A percentile compares a stretch with the other conserved stretches of the same genome.
Conservation (phyloP, 2,888 invertebrate species). For the Coelogynopora nodosa region DNA sequence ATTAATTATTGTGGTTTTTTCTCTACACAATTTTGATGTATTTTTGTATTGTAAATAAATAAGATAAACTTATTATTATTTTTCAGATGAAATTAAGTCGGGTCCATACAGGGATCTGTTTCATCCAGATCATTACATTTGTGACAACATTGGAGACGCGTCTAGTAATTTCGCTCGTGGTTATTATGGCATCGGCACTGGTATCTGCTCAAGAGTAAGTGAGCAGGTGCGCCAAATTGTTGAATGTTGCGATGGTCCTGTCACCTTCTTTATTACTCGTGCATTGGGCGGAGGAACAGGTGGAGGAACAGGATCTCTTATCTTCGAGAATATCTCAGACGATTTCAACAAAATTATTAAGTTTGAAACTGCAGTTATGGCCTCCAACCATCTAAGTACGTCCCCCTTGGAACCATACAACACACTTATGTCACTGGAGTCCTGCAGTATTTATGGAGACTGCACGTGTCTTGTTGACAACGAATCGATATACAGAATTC, state of each 20-base stretch:
- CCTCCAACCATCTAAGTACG: not conserved
- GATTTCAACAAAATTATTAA: not conserved
- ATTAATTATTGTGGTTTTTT: too few species aligned
- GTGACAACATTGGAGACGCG: conserved; percentile 16
- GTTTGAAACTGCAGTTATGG: not conserved
- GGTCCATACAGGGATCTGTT: conserved; percentile 19
- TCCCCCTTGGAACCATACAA: conserved; percentile 32
- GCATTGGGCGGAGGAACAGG: conserved; percentile 32
- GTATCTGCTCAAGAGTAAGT: not conserved
- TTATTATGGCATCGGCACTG: not conserved
- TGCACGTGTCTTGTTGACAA: conserved; percentile 14
- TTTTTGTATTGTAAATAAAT: too few species aligned
- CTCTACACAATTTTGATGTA: too few species aligned
- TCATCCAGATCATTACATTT: not conserved
- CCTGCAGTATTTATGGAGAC: not conserved
- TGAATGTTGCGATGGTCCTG: not conserved
- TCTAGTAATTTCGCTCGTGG: conserved; percentile 17
- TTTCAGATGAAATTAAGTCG: conserved; percentile 36
- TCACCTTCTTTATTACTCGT: not conserved
- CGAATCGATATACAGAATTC: not conserved
- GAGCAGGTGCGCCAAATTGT: not conserved
- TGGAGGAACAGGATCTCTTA: conserved; percentile 10
- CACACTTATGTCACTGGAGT: not conserved
- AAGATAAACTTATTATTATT: too few species aligned
- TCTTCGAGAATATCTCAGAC: conserved; percentile 27